Conservation (phyloP, 1,140 invertebrate species). For the Formica exsecta region DNA sequence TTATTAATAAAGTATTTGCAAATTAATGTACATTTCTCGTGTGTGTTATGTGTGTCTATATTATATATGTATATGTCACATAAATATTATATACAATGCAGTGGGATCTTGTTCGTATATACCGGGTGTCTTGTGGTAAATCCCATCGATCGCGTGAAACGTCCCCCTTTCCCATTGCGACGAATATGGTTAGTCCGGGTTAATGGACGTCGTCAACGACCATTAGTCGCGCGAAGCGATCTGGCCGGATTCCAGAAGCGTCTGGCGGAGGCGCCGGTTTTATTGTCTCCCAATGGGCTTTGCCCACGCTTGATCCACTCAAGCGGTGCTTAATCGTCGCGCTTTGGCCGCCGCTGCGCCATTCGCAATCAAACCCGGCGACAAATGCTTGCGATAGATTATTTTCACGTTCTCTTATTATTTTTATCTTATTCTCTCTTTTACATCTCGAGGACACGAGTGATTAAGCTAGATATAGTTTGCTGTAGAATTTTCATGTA, state of each 20-base stretch:
- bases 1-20: too few relatives aligned
- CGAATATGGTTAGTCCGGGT: constrained; percentile 33
- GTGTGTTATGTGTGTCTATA: too few relatives aligned
- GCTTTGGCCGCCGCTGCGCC: constrained; percentile 33
- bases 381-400: background rate
- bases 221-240: constrained; percentile 67
- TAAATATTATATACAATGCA: too few relatives aligned
- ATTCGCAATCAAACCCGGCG: constrained; percentile 35
- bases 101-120: background rate
- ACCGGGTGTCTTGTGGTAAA: background rate
- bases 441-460: background rate
- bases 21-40: too few relatives aligned
- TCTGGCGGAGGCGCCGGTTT: constrained; percentile 74
- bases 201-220: constrained; percentile 60
- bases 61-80: too few relatives aligned
- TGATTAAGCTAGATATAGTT: background rate
- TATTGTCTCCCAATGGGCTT: constrained; percentile 75
- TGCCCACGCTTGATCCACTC: constrained; percentile 70
- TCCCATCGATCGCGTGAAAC: background rate
- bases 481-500: background rate
- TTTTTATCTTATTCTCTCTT: background rate
- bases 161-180: background rate
- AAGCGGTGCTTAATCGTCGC: constrained; percentile 67
- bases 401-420: background rate
- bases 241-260: constrained; percentile 77